Percentiles rank a stretch among this genome's conserved stretches.
Conservation (phyloP, 2,113 vertebrate species). For the Chionodraco myersi region DNA sequence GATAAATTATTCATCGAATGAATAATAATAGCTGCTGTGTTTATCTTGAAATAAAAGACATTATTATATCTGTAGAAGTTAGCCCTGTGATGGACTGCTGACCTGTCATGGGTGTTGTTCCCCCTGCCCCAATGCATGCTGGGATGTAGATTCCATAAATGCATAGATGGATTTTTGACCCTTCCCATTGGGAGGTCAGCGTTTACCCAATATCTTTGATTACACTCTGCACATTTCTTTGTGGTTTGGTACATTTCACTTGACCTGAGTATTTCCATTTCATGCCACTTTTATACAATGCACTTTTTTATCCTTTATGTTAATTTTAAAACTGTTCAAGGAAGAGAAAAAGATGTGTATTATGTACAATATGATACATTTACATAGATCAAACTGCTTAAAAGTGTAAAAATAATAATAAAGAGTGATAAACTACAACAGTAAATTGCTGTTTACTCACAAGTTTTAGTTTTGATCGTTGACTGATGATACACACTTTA, state of each 20-base stretch:
- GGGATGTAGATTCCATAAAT: background rate
- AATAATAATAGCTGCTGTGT: constrained; percentile 26
- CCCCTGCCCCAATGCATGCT: constrained; percentile 3
- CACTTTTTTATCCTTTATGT: too few species aligned
- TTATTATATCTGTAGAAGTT: constrained; percentile 15
- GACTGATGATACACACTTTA: background rate
- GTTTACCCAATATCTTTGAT: background rate
- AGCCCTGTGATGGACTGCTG: background rate
- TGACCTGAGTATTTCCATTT: background rate
- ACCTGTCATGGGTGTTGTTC: background rate
- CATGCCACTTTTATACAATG: background rate
- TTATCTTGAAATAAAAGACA: constrained; percentile 14
- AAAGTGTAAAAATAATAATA: background rate
- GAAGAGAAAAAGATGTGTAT: too few species aligned
- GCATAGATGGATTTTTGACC: too few species aligned
- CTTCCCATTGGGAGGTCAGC: background rate
- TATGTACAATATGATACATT: too few species aligned
- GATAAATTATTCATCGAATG: constrained; percentile 41
- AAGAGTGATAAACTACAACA: background rate
- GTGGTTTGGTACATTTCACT: background rate
- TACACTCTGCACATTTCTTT: background rate
- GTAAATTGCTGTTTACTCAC: background rate
- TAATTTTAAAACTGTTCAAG: too few species aligned
- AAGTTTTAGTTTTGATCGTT: too few species aligned
- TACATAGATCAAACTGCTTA: background rate